phyloP scores from a whole-genome alignment of 1,140 invertebrate genomes.

The Drosophila arawakana region DNA sequence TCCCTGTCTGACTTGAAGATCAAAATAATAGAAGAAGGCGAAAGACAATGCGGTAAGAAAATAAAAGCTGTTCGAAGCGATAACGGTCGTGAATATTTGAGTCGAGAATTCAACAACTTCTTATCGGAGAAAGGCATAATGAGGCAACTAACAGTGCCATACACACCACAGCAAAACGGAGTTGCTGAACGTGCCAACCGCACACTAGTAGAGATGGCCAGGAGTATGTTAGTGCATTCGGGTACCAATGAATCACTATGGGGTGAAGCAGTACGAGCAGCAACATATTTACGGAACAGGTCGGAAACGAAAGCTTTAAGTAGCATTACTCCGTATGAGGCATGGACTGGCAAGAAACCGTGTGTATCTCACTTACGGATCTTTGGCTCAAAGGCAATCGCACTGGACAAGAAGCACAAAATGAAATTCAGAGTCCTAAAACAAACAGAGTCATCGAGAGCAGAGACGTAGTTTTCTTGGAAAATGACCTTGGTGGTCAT shows the following conservation, averaged over 20 bases:
- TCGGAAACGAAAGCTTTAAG: constrained; percentile 33
- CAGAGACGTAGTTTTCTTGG: too few species aligned
- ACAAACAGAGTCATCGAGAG: too few species aligned
- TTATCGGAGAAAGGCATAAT: constrained; percentile 34
- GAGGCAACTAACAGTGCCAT: constrained; percentile 60
- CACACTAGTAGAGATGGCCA: constrained; percentile 65
- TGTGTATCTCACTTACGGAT: too few species aligned
- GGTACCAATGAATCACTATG: constrained; percentile 59
- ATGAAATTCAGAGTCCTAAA: too few species aligned
- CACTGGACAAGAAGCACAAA: too few species aligned
- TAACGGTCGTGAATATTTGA: constrained; percentile 2
- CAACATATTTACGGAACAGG: constrained; percentile 48
- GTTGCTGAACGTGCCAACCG: constrained; percentile 66
- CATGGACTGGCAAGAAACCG: background rate
- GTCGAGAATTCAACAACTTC: background rate
- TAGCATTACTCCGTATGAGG: background rate
- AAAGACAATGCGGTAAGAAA: background rate
- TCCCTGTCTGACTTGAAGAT: too few species aligned
- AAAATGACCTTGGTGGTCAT: too few species aligned
- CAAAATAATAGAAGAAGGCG: too few species aligned
- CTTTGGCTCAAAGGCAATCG: too few species aligned
- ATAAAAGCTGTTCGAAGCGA: constrained; percentile 2
- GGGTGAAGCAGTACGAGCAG: constrained; percentile 55
- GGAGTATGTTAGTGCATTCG: constrained; percentile 80
- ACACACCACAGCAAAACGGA: constrained; percentile 80